Conservation (phyloP, 2,888 invertebrate species). For the Diloba caeruleocephala region DNA sequence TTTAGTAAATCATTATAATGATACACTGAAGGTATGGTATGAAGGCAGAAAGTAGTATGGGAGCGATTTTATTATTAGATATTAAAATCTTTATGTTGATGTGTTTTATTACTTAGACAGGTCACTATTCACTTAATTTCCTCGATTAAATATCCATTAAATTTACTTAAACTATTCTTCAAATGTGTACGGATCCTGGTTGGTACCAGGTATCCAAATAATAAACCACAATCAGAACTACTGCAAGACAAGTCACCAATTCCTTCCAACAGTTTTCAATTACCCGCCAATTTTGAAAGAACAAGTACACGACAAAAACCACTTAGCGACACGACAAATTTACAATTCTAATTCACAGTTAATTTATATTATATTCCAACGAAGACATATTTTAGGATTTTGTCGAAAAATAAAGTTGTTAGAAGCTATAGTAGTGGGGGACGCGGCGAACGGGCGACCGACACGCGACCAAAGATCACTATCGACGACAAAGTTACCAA, state of each 20-base stretch:
- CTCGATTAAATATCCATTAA: neutral
- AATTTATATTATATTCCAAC: constrained; percentile 74
- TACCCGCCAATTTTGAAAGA: constrained; percentile 53
- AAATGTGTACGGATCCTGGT: no score
- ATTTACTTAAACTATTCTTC: no score
- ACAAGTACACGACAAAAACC: constrained; percentile 59
- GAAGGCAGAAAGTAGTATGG: constrained; percentile 48
- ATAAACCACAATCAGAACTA: neutral
- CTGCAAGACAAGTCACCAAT: constrained; percentile 18
- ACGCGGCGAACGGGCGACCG: constrained; percentile 61
- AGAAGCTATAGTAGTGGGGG: constrained; percentile 67
- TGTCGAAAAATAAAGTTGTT: constrained; percentile 84
- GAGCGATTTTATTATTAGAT: constrained; percentile 55
- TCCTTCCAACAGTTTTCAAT: constrained; percentile 50
- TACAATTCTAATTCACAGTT: constrained; percentile 79
- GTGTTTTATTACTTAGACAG: constrained; percentile 43
- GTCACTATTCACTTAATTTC: constrained; percentile 18
- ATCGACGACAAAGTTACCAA: constrained; percentile 74
- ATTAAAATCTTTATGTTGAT: constrained; percentile 51
- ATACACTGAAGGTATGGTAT: constrained; percentile 44
- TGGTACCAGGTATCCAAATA: no score
- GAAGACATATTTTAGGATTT: constrained; percentile 70
- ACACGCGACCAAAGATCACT: constrained; percentile 81
- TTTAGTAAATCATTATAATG: constrained; percentile 60
- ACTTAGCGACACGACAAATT: constrained; percentile 72